Percentiles rank a stretch among this genome's conserved stretches.
Evolutionary conservation across 2,888 invertebrate genomes (phyloP).

Genomic region (Epinotia ramella): DNA sequence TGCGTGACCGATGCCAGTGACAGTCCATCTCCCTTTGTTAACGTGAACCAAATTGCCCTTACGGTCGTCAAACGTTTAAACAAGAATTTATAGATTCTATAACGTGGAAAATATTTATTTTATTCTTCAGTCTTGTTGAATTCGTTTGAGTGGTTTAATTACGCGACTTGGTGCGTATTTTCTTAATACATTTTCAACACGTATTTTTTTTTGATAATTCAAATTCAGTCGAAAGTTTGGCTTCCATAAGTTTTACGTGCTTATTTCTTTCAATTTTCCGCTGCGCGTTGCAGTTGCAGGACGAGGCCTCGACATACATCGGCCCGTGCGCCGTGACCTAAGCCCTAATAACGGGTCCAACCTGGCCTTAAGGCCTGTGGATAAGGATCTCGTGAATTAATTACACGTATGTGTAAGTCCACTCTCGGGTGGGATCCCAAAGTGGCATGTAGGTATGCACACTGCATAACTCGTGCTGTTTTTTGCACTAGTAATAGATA

Average conservation of each 20-base stretch:
- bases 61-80: conserved; percentile 16
- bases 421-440: background rate
- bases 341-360: conserved; percentile 64
- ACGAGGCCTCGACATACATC: conserved; percentile 54
- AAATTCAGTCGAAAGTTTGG: background rate
- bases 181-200: background rate
- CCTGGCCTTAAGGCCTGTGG: conserved; percentile 50
- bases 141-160: background rate
- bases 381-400: conserved; percentile 27
- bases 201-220: background rate
- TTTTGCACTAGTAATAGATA: background rate
- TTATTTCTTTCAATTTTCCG: conserved; percentile 16
- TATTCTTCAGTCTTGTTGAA: background rate
- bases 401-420: conserved; percentile 18
- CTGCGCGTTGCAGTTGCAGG: conserved; percentile 49
- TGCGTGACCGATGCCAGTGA: conserved; percentile 30
- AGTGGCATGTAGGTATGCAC: background rate
- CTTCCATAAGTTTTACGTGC: background rate
- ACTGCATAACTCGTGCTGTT: background rate
- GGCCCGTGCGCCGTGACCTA: conserved; percentile 58
- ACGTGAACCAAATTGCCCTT: conserved; percentile 3
- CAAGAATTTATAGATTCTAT: background rate
- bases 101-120: too few species aligned
- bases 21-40: conserved; percentile 19
- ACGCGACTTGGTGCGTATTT: background rate